phyloP scores from a whole-genome alignment of 1,140 invertebrate species.

The Tetragnatha versicolor region DNA sequence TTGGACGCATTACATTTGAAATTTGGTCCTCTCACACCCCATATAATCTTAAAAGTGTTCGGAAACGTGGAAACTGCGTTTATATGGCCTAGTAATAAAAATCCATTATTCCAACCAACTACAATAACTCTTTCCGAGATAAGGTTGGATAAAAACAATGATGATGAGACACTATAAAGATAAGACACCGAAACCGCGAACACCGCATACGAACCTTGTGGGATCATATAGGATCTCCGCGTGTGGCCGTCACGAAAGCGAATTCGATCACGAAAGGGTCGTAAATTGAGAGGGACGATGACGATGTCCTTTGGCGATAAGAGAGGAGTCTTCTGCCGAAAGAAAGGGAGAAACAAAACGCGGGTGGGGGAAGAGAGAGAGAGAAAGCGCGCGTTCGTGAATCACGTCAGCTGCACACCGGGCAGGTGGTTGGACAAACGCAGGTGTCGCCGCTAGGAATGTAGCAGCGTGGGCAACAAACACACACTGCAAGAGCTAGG shows the following conservation, averaged over 20 bases:
- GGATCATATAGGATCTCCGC: too few relatives aligned
- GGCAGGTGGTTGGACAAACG: constrained; percentile 18
- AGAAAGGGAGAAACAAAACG: constrained; percentile 10
- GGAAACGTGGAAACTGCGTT: too few relatives aligned
- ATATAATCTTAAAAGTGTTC: too few relatives aligned
- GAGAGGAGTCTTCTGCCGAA: background rate
- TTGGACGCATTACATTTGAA: too few relatives aligned
- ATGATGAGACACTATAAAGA: too few relatives aligned
- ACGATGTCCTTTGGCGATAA: background rate
- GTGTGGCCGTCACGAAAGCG: background rate
- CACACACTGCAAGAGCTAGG: background rate
- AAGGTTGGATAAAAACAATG: too few relatives aligned
- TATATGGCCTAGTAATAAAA: too few relatives aligned
- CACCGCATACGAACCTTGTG: constrained; percentile 5
- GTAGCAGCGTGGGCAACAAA: constrained; percentile 4
- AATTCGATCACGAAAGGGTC: background rate
- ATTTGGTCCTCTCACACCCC: too few relatives aligned
- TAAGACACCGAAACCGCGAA: too few relatives aligned
- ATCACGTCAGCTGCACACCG: constrained; percentile 20
- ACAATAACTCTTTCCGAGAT: too few relatives aligned
- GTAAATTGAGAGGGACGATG: background rate
- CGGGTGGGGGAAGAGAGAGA: too few relatives aligned
- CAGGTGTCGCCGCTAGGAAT: constrained; percentile 12
- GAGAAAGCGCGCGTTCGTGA: constrained; percentile 1
- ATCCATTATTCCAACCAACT: too few relatives aligned